These are phyloP conservation scores for Scaptomyza caliginosa DNA, from an alignment of 2,888 invertebrate species.

Conservation along the genomic window DNA sequence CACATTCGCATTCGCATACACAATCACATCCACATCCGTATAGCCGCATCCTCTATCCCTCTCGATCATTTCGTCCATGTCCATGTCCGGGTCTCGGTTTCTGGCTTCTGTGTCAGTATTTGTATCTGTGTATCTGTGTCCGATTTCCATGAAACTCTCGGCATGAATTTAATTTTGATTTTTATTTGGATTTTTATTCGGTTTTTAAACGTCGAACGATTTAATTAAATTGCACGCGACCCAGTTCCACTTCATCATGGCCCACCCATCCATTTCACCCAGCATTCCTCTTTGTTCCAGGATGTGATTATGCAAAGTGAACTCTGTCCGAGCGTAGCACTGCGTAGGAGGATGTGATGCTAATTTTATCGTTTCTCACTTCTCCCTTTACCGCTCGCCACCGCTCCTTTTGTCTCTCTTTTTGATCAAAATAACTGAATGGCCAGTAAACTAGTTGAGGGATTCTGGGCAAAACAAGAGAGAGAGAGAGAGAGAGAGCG, in stretches of 20 bases:
- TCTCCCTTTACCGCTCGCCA: neutral
- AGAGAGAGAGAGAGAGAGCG: too few species aligned
- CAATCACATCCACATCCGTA: constrained; percentile 10
- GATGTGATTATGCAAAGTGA: constrained; percentile 57
- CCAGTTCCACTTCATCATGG: constrained; percentile 22
- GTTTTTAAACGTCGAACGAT: constrained; percentile 69
- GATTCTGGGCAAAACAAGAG: neutral
- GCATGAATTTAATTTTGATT: constrained; percentile 76
- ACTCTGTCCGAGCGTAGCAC: constrained; percentile 19
- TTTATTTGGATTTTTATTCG: constrained; percentile 68
- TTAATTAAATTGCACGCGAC: constrained; percentile 67
- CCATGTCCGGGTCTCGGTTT: neutral
- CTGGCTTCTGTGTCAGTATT: neutral
- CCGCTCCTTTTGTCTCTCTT: neutral
- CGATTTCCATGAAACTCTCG: constrained; percentile 39
- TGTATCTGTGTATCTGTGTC: constrained; percentile 16
- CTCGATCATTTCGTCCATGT: neutral
- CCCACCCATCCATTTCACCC: neutral
- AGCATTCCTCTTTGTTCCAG: neutral
- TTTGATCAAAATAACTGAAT: constrained; percentile 21
- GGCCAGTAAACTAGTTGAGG: neutral
- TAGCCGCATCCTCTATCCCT: neutral
- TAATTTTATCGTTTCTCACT: constrained; percentile 42
- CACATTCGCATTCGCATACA: constrained; percentile 9
- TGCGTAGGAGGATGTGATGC: constrained; percentile 24